phyloP scores from a whole-genome alignment of 2,888 invertebrate species.

The Lepidonotus clava region DNA sequence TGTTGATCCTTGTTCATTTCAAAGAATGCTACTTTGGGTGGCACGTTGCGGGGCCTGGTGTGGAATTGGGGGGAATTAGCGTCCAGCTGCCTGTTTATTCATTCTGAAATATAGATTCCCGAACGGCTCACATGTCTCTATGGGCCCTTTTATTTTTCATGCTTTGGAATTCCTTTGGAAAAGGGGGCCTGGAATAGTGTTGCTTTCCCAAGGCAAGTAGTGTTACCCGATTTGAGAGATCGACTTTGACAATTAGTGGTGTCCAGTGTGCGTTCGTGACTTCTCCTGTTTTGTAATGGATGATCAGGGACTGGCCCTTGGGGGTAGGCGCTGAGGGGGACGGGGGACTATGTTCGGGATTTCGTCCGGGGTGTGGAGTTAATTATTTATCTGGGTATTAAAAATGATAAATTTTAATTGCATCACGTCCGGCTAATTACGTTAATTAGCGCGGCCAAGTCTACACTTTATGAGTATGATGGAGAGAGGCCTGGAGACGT shows the following conservation, averaged over 20 bases:
- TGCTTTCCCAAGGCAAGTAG: neutral
- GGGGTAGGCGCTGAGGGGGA: neutral
- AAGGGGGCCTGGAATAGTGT: too few species aligned
- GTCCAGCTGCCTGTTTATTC: conserved; percentile 30
- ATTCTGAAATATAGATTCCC: conserved; percentile 33
- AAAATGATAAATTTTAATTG: conserved; percentile 53
- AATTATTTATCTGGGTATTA: conserved; percentile 51
- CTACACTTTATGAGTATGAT: conserved; percentile 52
- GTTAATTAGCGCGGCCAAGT: conserved; percentile 39
- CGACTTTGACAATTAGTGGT: neutral
- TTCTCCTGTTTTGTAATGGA: neutral
- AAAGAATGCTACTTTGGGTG: conserved; percentile 14
- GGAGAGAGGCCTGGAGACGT: conserved; percentile 48
- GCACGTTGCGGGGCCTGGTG: neutral
- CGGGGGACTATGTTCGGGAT: neutral
- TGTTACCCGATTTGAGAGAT: neutral
- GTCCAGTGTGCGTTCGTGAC: neutral
- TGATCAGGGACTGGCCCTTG: neutral
- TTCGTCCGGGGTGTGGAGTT: conserved; percentile 33
- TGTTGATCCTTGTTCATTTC: conserved; percentile 44
- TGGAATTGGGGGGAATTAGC: conserved; percentile 18
- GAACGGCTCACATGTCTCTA: neutral
- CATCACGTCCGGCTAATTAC: conserved; percentile 53
- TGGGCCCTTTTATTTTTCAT: neutral
- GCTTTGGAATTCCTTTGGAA: neutral